Conservation (phyloP, 2,888 invertebrate genomes). For the Aethes cnicana region DNA sequence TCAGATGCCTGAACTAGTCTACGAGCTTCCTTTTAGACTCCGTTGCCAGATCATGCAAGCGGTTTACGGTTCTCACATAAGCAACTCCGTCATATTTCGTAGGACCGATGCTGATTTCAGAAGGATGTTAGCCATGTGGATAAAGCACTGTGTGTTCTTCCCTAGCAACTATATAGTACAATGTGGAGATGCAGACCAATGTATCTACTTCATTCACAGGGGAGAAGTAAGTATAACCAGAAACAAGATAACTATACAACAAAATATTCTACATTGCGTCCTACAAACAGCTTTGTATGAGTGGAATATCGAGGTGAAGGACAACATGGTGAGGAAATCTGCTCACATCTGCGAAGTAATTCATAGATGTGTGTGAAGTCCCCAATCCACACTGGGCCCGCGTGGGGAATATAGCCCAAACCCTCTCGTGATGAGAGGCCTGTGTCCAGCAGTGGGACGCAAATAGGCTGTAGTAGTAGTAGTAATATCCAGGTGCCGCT, state of each 20-base stretch:
- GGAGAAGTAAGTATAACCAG: slow-evolving; percentile 66
- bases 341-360: not conserved
- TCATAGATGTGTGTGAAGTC: too few relatives aligned
- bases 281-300: too few relatives aligned
- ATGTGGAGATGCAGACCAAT: slow-evolving; percentile 78
- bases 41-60: slow-evolving; percentile 76
- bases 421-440: too few relatives aligned
- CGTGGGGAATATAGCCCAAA: too few relatives aligned
- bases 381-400: too few relatives aligned
- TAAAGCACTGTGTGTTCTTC: slow-evolving; percentile 78
- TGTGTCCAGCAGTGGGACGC: too few relatives aligned
- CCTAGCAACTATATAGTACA: slow-evolving; percentile 82
- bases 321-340: too few relatives aligned
- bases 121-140: slow-evolving; percentile 74
- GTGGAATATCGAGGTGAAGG: too few relatives aligned
- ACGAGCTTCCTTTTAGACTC: slow-evolving; percentile 67
- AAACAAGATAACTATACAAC: too few relatives aligned
- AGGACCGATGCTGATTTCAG: slow-evolving; percentile 74
- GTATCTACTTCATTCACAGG: slow-evolving; percentile 81
- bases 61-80: slow-evolving; percentile 74
- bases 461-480: too few relatives aligned
- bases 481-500: too few relatives aligned
- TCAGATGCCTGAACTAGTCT: slow-evolving; percentile 67
- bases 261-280: too few relatives aligned
- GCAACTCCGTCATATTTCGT: slow-evolving; percentile 75